These are phyloP conservation scores for Heterotilapia buettikoferi DNA, from an alignment of 2,113 vertebrate genomes.

Conservation along the genomic window DNA sequence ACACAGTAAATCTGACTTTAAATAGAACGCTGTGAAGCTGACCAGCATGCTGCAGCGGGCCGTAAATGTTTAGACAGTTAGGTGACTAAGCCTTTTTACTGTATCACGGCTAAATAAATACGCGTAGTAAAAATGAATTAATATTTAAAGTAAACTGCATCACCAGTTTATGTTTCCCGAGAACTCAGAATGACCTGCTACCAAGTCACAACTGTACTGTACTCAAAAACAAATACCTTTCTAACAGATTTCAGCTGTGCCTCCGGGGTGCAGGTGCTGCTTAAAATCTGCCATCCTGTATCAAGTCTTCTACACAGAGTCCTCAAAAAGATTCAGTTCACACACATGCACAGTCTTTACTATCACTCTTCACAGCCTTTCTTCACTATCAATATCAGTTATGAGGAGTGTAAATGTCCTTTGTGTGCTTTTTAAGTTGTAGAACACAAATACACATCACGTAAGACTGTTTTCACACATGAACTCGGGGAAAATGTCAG, in stretches of 20 bases:
- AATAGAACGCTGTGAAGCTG: background rate
- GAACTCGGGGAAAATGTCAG: background rate
- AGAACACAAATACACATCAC: background rate
- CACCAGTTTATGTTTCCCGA: background rate
- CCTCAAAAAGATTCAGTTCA: background rate
- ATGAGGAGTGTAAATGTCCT: background rate
- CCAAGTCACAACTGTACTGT: background rate
- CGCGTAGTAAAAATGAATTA: background rate
- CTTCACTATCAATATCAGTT: background rate
- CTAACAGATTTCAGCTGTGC: constrained; percentile 23
- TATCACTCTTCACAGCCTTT: background rate
- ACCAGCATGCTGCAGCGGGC: background rate
- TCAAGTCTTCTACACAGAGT: background rate
- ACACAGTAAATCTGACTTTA: background rate
- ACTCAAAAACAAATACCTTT: constrained; percentile 2
- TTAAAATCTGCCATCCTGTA: background rate
- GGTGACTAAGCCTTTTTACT: background rate
- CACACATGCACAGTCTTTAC: background rate
- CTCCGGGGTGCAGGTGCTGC: background rate
- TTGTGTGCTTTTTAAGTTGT: background rate
- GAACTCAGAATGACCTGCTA: background rate
- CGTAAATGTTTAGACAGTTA: constrained; percentile 1
- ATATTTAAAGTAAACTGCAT: background rate
- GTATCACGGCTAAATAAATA: constrained; percentile 6
- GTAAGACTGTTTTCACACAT: background rate